Base-by-base conservation (phyloP, 2,888 invertebrate species). In the Drosophila recens region DNA sequence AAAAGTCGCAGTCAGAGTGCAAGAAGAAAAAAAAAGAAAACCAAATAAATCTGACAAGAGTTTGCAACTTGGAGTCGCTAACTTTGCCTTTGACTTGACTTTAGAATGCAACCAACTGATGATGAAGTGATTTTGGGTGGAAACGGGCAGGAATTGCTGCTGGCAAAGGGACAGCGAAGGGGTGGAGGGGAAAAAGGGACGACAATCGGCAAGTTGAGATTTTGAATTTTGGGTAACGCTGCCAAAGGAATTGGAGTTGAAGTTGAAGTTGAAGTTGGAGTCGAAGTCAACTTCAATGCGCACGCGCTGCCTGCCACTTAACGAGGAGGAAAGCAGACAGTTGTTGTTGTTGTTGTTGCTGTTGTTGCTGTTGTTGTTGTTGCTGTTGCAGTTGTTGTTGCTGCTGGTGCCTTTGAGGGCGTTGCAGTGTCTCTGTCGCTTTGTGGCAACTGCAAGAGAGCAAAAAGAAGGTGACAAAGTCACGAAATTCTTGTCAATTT, bases 401-500 rank as follows among this genome's bases (percentile, higher is more conserved):
- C 13, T 30, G 46, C 9, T 69, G 85, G 59, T 72, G 77, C 70
- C 79, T 76, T 76, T 70, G 83, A 82, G 81, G 86, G 83, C 86
- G 81, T 84, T 83, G 80, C 67, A 57, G 52, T 42, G 63, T 67
- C 65, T 43, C 62, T 66, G 56, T 75, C 40, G 34, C 15, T 30
- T 58, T 64, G 56, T 67, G 58, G 43, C 59, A 62, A 58, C 51
- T 61, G 58, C 67, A 49, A n/a, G 36, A 72, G 70, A 70, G 71
- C 67, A 59, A 84, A 87, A 87, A 86, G 89, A 90, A 92, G 92
- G 92, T 92, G 92, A 92, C 92, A 92, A 92, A 92, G 92, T 92
- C 92, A 92, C 92, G 92, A 92, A 92, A 91, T 92, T 92, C 92
- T 92, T 92, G 92, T 92, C 92, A 92, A 91, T 91, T 91, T 92